These are phyloP conservation scores for Chrysochloris asiatica DNA, from an alignment of 2,113 vertebrate genomes.

Conservation along the genomic window DNA sequence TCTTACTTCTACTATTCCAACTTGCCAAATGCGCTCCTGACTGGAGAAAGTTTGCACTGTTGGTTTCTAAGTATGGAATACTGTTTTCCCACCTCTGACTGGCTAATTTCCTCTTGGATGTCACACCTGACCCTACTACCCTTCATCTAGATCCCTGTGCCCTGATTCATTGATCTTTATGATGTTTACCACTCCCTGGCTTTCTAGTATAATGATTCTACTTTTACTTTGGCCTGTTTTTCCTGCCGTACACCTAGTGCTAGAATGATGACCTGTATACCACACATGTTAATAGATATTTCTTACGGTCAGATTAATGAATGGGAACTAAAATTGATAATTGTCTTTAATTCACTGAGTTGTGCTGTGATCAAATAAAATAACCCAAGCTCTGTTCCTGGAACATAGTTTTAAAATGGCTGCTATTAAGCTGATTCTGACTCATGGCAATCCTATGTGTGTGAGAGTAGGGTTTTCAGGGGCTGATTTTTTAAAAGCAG, in stretches of 20 bases:
- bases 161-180: not conserved
- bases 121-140: not conserved
- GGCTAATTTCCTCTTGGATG: not conserved
- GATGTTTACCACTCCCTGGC: accelerated
- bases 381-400: not conserved
- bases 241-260: not conserved
- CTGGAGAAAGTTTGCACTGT: not conserved
- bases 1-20: not conserved
- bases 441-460: too few relatives aligned
- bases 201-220: too few relatives aligned
- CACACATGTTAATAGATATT: not conserved
- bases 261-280: not conserved
- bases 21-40: not conserved
- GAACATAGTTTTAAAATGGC: not conserved
- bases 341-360: not conserved
- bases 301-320: not conserved
- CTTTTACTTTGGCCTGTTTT: not conserved
- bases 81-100: accelerated
- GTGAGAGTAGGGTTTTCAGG: too few relatives aligned
- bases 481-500: too few relatives aligned
- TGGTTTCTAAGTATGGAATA: accelerated
- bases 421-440: too few relatives aligned
- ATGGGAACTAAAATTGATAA: not conserved
- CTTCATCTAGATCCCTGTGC: not conserved
- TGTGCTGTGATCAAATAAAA: not conserved